phyloP scores from a whole-genome alignment of 2,113 vertebrate genomes.

The Plectropomus leopardus region DNA sequence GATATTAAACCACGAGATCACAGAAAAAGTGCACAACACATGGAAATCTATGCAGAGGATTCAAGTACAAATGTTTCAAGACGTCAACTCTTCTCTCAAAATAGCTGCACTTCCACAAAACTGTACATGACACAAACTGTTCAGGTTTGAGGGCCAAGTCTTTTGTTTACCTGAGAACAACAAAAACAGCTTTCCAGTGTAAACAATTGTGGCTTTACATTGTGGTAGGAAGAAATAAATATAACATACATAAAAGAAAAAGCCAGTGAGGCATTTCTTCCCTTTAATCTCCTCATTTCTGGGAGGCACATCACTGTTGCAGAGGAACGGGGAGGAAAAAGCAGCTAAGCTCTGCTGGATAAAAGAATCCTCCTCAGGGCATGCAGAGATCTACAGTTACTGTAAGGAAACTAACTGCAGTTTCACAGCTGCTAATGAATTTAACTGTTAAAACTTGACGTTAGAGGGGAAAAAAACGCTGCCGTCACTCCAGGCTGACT shows the following conservation, averaged over 20 bases:
- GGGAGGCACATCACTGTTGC: not conserved
- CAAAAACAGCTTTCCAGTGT: not conserved
- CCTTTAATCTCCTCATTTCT: conserved; percentile 37
- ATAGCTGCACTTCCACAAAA: not conserved
- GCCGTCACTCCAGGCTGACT: conserved; percentile 19
- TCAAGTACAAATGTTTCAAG: not conserved
- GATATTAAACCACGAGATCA: conserved; percentile 14
- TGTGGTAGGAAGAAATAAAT: not conserved
- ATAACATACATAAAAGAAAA: conserved; percentile 10
- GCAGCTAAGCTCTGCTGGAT: conserved; percentile 25
- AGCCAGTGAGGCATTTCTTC: conserved; percentile 3
- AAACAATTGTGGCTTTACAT: conserved; percentile 1
- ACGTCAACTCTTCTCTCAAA: not conserved
- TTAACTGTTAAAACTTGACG: conserved; percentile 10
- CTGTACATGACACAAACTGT: not conserved
- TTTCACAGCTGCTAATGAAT: conserved; percentile 52
- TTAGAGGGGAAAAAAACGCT: not conserved
- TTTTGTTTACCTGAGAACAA: not conserved
- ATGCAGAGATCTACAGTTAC: not conserved
- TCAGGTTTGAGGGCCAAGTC: not conserved
- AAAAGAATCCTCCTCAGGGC: conserved; percentile 22
- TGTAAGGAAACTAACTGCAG: conserved; percentile 18
- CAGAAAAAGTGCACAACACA: not conserved
- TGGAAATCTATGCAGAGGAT: conserved; percentile 1
- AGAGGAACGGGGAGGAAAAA: not conserved